A percentile compares a stretch with the other conserved stretches of the same genome.
These are phyloP conservation scores for Lacanobia oleracea DNA, from an alignment of 2,888 invertebrate genomes.

Conservation along the genomic window DNA sequence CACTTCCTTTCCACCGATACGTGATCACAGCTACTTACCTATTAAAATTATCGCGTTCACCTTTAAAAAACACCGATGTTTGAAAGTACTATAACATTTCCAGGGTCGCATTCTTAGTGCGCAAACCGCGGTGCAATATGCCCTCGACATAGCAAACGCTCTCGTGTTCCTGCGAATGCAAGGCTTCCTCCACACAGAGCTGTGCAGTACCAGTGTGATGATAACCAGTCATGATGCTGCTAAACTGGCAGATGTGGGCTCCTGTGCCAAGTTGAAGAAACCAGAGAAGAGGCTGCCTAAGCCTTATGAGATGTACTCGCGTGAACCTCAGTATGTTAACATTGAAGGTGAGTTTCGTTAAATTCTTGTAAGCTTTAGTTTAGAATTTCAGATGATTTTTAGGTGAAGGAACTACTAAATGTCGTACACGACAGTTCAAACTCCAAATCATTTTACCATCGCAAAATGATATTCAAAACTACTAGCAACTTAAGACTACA, in stretches of 20 bases:
- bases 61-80: slow-evolving; percentile 6
- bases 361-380: neutral
- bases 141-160: slow-evolving; percentile 86
- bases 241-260: slow-evolving; percentile 85
- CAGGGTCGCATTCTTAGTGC: slow-evolving; percentile 84
- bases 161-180: slow-evolving; percentile 87
- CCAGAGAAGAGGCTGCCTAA: slow-evolving; percentile 63
- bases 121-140: slow-evolving; percentile 84
- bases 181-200: slow-evolving; percentile 85
- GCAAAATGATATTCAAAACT: no score
- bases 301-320: slow-evolving; percentile 77
- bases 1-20: neutral
- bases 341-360: slow-evolving; percentile 79
- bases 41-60: slow-evolving; percentile 10
- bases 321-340: slow-evolving; percentile 87
- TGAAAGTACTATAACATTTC: slow-evolving; percentile 36
- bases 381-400: neutral
- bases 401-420: neutral
- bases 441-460: no score
- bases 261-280: slow-evolving; percentile 75
- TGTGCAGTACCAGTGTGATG: slow-evolving; percentile 84
- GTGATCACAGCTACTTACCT: neutral
- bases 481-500: no score
- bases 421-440: no score
- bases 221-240: slow-evolving; percentile 84